phyloP scores from a whole-genome alignment of 2,113 vertebrate species.

The Sinocyclocheilus grahami region DNA sequence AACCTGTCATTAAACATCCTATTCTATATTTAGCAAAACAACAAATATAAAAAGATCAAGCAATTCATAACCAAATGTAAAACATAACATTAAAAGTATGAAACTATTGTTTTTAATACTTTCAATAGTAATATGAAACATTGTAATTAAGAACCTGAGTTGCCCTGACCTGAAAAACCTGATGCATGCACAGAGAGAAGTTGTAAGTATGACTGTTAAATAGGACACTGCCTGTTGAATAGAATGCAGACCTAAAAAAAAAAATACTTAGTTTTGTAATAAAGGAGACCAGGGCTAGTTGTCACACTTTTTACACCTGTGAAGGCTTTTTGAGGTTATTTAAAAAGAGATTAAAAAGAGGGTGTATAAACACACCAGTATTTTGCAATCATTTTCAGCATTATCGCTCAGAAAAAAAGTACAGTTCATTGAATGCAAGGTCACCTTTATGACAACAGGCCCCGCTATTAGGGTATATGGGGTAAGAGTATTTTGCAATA shows the following conservation, averaged over 20 bases:
- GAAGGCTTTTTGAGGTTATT: background rate
- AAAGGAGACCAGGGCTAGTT: background rate
- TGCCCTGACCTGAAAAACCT: background rate
- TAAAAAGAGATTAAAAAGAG: background rate
- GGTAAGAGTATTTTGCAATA: no score
- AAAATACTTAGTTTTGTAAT: no score
- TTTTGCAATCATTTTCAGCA: background rate
- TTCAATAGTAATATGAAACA: no score
- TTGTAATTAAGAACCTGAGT: background rate
- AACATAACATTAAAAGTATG: no score
- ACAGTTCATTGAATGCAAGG: no score
- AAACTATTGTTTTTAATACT: no score
- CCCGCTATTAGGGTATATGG: no score
- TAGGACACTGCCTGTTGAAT: background rate
- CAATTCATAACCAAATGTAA: no score
- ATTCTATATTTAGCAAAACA: no score
- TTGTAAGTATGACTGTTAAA: constrained; percentile 67
- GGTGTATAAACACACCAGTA: background rate
- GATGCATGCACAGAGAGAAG: constrained; percentile 70
- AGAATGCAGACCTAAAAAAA: background rate
- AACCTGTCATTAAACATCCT: no score
- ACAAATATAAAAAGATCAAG: no score
- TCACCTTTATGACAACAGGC: no score
- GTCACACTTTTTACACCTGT: background rate
- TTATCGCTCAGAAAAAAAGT: background rate